Conservation (phyloP, 2,888 invertebrate species). For the Cancer borealis region DNA sequence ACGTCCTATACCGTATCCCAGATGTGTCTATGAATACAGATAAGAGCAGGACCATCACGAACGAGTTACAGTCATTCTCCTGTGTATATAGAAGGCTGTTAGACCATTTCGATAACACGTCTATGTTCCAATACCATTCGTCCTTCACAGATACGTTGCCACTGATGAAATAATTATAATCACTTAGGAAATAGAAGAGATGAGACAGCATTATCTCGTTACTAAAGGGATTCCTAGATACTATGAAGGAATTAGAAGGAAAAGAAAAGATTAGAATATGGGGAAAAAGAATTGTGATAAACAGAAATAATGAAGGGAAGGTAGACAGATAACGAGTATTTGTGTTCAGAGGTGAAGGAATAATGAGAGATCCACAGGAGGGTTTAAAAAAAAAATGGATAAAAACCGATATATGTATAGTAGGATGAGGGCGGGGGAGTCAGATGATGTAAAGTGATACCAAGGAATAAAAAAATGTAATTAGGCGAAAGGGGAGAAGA, state of each 20-base stretch:
- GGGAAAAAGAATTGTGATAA: background rate
- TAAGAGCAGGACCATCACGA: background rate
- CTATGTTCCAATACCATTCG: background rate
- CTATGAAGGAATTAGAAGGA: background rate
- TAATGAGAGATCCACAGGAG: background rate
- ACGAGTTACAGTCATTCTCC: background rate
- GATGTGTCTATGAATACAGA: background rate
- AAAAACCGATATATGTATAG: background rate
- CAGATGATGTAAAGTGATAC: background rate
- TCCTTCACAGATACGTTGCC: too few relatives aligned
- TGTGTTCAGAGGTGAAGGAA: background rate
- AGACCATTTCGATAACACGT: background rate
- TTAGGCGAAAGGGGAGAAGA: background rate
- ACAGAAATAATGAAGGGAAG: background rate
- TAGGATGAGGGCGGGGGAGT: background rate
- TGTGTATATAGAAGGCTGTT: background rate
- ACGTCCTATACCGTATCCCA: background rate
- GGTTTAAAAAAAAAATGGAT: background rate
- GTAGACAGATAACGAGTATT: background rate
- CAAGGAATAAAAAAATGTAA: background rate
- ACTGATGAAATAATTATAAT: background rate
- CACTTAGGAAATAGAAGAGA: background rate
- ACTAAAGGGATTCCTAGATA: background rate
- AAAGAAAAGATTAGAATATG: background rate
- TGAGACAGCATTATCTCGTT: background rate